Base-by-base conservation (phyloP, 2,113 vertebrate genomes). In the Plecturocebus donacophilus region DNA sequence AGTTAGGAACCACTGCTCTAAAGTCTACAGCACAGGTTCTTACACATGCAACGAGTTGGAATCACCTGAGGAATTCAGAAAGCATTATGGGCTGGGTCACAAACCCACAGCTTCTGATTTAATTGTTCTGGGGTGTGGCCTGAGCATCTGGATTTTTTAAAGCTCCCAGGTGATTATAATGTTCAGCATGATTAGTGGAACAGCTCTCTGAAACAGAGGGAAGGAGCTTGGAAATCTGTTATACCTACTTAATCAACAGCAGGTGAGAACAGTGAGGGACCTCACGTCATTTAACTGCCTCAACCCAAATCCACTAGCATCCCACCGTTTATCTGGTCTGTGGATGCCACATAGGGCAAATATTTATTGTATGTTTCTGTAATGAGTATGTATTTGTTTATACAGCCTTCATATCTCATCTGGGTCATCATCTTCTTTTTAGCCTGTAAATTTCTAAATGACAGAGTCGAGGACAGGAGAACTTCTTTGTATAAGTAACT, bases 301-400 rank as follows among this genome's bases (percentile, higher is more conserved):
- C 52, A 40, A 30, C 71, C 13, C 89, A 77, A 38, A 70, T 58
- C 85, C 25, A 12, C 92, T 76, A 85, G 49, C 88, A 21, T 27
- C 21, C n/a, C 79, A 75, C 75, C 91, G 20, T 84, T 94, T 95
- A 45, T 81, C 4, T 58, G 66, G 79, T 52, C 73, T 88, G 54
- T 94, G 77, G 91, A 66, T 94, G 81, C 76, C 77, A 61, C 27
- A 5, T 19, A 52, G 83, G n/a, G 58, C 70, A 94, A 40, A 27
- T 84, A 61, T 88, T 85, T 97, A 68, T 68, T 91, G 80, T 68
- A 9, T 88, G 66, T 85, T 91, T 88, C 79, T 58, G 13, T 93
- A 89, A 95, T 52, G 32, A 89, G 21, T 58, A n/a, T 58, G n/a
- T 82, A 47, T 94, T 80, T 87, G 49, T 80, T 97, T 93, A 88